Conservation (phyloP, 2,797 vertebrate species). For the Holocentrus rufus region DNA sequence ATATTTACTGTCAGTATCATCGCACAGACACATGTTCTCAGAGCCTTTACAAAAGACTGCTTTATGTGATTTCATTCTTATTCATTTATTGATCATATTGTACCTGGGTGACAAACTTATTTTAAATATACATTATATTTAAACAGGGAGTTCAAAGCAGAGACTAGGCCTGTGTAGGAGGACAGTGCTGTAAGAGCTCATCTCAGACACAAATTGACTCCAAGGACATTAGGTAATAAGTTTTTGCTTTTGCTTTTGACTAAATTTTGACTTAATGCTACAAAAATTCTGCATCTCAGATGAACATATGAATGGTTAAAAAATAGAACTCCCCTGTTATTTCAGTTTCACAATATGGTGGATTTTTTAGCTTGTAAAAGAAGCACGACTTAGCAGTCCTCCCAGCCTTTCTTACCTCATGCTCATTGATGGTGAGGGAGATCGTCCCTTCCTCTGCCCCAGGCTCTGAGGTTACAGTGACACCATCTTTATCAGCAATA, state of each 20-base stretch:
- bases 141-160: too few species aligned
- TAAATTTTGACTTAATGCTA: too few species aligned
- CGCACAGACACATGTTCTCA: background rate
- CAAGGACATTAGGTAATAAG: too few species aligned
- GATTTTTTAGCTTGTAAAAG: background rate
- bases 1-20: background rate
- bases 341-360: background rate
- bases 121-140: too few species aligned
- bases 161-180: too few species aligned
- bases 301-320: background rate
- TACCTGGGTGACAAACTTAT: background rate
- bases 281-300: background rate
- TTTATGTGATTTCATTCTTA: background rate
- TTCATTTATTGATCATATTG: background rate
- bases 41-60: background rate
- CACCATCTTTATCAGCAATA: constrained; percentile 67
- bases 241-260: too few species aligned
- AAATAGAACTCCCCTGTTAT: background rate
- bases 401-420: constrained; percentile 31
- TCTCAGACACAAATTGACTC: too few species aligned
- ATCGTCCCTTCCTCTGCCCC: constrained; percentile 65
- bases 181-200: too few species aligned
- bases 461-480: constrained; percentile 72
- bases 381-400: background rate
- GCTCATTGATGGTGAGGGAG: constrained; percentile 47